Conservation (phyloP, 2,113 vertebrate genomes). For the Cichladusa arquata region DNA sequence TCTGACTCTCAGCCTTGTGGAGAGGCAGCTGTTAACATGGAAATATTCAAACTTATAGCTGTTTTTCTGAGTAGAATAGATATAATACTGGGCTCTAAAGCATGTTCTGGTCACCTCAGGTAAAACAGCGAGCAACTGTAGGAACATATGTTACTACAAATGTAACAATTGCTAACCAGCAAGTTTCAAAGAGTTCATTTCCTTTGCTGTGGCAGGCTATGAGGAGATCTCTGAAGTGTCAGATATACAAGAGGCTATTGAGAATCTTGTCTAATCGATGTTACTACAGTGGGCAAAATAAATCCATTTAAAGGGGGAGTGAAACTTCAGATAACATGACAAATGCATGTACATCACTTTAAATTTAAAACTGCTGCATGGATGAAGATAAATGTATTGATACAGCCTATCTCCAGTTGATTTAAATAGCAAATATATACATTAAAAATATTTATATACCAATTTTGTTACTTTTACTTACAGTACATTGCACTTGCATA, state of each 20-base stretch:
- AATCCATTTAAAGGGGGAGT: not conserved
- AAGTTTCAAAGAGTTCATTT: not conserved
- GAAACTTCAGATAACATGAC: conserved; percentile 27
- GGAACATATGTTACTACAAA: not conserved
- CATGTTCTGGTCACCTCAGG: not conserved
- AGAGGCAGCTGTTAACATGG: not conserved
- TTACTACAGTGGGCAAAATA: not conserved
- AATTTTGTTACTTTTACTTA: not conserved
- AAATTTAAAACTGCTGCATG: conserved; percentile 26
- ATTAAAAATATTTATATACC: not conserved
- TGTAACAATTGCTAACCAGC: not conserved
- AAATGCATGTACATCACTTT: conserved; percentile 31
- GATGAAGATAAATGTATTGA: conserved; percentile 14
- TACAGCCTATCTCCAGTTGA: not conserved
- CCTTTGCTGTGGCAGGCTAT: not conserved
- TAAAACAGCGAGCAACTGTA: not conserved
- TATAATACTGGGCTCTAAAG: not conserved
- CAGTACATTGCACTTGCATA: not conserved
- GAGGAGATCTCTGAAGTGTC: not conserved
- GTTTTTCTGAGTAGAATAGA: not conserved
- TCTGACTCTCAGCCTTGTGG: not conserved
- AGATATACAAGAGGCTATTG: not conserved
- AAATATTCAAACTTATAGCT: not conserved
- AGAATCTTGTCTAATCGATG: not conserved
- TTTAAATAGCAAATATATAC: not conserved